Evolutionary conservation across 2,113 vertebrate genomes (phyloP).

Genomic region (Phrynosoma blainvillii): DNA sequence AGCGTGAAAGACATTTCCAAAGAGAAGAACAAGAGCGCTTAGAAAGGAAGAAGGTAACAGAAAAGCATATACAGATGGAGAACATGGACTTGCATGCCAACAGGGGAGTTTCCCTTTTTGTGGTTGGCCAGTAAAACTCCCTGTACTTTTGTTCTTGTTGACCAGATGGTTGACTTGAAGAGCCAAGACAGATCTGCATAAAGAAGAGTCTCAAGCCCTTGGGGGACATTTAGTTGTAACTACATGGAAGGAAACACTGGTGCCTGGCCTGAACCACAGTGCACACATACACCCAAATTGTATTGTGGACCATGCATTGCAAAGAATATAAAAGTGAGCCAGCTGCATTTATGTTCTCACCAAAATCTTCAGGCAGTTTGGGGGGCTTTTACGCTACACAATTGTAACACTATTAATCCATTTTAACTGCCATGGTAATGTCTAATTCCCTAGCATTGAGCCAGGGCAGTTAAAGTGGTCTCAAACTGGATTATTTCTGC

Average conservation of each 20-base stretch:
- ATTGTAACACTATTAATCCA: too few relatives aligned
- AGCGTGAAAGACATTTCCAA: constrained; percentile 94
- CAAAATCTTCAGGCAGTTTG: too few relatives aligned
- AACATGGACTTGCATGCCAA: neutral
- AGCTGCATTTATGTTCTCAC: too few relatives aligned
- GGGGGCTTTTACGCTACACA: too few relatives aligned
- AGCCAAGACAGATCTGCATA: neutral
- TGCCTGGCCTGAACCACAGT: neutral
- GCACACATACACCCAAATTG: neutral
- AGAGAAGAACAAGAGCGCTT: constrained; percentile 94
- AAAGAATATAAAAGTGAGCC: neutral
- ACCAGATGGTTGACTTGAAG: neutral
- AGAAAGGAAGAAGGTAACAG: constrained; percentile 93
- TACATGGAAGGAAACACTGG: neutral
- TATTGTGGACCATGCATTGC: too few relatives aligned
- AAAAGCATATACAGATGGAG: neutral
- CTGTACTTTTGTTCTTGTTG: neutral
- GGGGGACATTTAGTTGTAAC: neutral
- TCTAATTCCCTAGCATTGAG: too few relatives aligned
- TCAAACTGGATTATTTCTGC: too few relatives aligned
- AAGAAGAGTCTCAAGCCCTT: neutral
- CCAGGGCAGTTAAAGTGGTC: too few relatives aligned
- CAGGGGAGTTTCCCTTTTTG: neutral
- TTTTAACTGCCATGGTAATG: too few relatives aligned
- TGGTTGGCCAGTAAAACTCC: too few relatives aligned